phyloP scores from a whole-genome alignment of 2,888 invertebrate genomes.

The Drosophila algonquin region DNA sequence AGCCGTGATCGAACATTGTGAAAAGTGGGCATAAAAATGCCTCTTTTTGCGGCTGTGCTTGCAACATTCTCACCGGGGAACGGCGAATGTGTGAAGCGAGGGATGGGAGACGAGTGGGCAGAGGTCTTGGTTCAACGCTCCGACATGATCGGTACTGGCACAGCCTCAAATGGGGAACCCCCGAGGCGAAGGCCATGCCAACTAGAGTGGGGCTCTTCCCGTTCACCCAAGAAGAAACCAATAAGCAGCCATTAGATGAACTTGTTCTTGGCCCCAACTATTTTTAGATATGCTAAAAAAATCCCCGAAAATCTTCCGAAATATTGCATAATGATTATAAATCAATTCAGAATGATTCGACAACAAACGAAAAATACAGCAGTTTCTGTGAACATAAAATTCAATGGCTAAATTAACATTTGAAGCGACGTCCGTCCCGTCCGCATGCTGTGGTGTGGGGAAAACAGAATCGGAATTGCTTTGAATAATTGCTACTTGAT shows the following conservation, averaged over 20 bases:
- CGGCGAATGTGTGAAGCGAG: conserved; percentile 34
- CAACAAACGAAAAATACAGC: conserved; percentile 24
- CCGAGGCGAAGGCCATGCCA: conserved; percentile 26
- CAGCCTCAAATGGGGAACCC: conserved; percentile 14
- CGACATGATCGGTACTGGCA: conserved; percentile 1
- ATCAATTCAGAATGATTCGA: conserved; percentile 42
- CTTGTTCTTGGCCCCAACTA: conserved; percentile 47
- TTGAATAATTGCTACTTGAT: conserved; percentile 36
- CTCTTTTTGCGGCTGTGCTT: conserved; percentile 44
- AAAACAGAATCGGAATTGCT: conserved; percentile 7
- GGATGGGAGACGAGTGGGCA: neutral
- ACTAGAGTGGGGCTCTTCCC: conserved; percentile 21
- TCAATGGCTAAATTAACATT: conserved; percentile 1
- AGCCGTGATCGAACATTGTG: conserved; percentile 69
- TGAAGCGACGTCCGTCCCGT: neutral
- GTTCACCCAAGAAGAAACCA: conserved; percentile 18
- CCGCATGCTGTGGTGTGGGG: neutral
- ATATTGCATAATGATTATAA: conserved; percentile 52
- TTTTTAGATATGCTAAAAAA: conserved; percentile 28
- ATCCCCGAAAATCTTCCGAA: conserved; percentile 24
- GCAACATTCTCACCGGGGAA: conserved; percentile 56
- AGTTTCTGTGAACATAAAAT: conserved; percentile 19
- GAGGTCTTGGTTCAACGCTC: conserved; percentile 21
- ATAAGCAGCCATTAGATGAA: conserved; percentile 39
- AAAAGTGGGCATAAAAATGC: conserved; percentile 65